These are phyloP conservation scores for Poeciliopsis turrubarensis DNA, from an alignment of 2,113 vertebrate species.

Conservation along the genomic window DNA sequence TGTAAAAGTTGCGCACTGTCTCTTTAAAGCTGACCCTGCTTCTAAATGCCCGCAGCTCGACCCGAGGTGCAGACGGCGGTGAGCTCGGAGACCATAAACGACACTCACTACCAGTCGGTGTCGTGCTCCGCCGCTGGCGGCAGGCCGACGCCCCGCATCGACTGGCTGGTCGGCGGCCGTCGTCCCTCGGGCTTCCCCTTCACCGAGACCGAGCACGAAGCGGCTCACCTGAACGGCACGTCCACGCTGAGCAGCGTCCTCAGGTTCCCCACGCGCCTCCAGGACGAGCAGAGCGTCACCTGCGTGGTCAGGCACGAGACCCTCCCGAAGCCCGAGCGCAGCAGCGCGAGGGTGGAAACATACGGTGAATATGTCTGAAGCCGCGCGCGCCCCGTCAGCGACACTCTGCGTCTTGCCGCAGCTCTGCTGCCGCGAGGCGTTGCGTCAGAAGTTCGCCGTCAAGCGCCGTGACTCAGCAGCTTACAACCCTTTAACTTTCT, in stretches of 20 bases:
- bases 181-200: constrained; percentile 40
- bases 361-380: constrained; percentile 49
- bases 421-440: not conserved
- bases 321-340: constrained; percentile 44
- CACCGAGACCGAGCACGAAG: constrained; percentile 22
- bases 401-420: not conserved
- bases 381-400: not conserved
- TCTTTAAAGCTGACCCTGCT: not conserved
- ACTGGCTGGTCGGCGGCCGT: constrained; percentile 59
- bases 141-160: constrained; percentile 65
- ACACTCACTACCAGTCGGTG: constrained; percentile 69
- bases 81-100: constrained; percentile 56
- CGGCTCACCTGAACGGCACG: constrained; percentile 59
- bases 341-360: constrained; percentile 58
- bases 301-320: constrained; percentile 70
- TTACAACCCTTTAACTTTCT: constrained; percentile 43
- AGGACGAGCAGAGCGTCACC: constrained; percentile 65
- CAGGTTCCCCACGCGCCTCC: constrained; percentile 70
- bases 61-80: constrained; percentile 57
- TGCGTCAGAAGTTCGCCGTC: constrained; percentile 37
- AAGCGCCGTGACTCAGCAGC: constrained; percentile 56
- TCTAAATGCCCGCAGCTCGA: constrained; percentile 50
- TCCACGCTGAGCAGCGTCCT: constrained; percentile 65
- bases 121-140: constrained; percentile 62
- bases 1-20: too few relatives aligned